Evolutionary conservation across 2,113 vertebrate species (phyloP).

Genomic region (Pachypanchax playfairii): DNA sequence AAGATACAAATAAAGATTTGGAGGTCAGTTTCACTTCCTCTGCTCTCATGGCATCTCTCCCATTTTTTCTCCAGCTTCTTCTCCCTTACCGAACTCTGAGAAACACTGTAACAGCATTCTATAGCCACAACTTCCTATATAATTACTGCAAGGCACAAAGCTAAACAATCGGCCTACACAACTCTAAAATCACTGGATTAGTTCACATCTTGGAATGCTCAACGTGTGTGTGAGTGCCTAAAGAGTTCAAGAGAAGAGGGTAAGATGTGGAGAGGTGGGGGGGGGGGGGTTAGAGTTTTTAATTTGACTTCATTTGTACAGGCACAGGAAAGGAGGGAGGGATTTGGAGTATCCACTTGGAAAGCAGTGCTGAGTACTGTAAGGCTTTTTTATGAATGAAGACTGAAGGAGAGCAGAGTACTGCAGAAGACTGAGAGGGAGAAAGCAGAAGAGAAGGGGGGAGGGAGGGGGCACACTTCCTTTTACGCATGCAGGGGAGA

Average conservation of each 20-base stretch:
- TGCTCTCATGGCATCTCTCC: background rate
- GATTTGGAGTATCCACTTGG: slow-evolving; percentile 69
- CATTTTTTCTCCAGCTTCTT: background rate
- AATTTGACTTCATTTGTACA: slow-evolving; percentile 72
- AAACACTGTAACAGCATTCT: slow-evolving; percentile 58
- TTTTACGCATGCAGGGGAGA: slow-evolving; percentile 72
- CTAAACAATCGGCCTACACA: slow-evolving; percentile 81
- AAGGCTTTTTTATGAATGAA: slow-evolving; percentile 78
- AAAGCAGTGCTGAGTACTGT: slow-evolving; percentile 62
- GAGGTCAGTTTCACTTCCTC: slow-evolving; percentile 4
- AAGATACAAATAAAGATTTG: background rate
- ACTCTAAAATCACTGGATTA: slow-evolving; percentile 74
- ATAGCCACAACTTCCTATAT: slow-evolving; percentile 78
- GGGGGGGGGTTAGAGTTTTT: slow-evolving; percentile 45
- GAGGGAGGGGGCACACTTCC: slow-evolving; percentile 69
- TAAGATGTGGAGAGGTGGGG: background rate
- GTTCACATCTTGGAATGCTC: slow-evolving; percentile 81
- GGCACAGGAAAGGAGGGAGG: slow-evolving; percentile 79
- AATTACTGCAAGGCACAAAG: slow-evolving; percentile 80
- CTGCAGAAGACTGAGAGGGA: slow-evolving; percentile 19
- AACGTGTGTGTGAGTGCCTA: slow-evolving; percentile 36
- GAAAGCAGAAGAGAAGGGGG: background rate
- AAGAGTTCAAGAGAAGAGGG: slow-evolving; percentile 23
- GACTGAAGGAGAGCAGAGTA: slow-evolving; percentile 50
- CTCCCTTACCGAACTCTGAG: slow-evolving; percentile 20